A percentile compares a stretch with the other conserved stretches of the same genome.
Evolutionary conservation across 2,888 invertebrate species (phyloP).

Genomic region (Timema podura): DNA sequence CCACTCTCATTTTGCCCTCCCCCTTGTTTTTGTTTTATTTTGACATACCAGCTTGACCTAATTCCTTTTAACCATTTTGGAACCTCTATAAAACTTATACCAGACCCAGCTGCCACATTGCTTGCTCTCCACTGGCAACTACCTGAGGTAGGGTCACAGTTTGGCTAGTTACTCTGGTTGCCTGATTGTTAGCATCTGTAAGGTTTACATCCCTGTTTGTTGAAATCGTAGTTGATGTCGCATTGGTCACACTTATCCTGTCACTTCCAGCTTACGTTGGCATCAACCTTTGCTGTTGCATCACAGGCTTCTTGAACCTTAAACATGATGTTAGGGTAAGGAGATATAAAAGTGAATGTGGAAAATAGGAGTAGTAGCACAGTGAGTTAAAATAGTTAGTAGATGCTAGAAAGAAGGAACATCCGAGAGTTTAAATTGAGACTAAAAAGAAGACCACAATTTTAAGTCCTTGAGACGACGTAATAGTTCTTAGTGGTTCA

Average conservation of each 20-base stretch:
- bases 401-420: too few relatives aligned
- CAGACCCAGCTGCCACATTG: conserved; percentile 75
- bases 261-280: conserved; percentile 93
- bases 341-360: not conserved
- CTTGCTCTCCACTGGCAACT: conserved; percentile 85
- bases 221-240: conserved; percentile 86
- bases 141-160: conserved; percentile 79
- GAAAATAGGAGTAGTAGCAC: not conserved
- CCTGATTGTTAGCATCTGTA: conserved; percentile 88
- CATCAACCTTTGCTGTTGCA: conserved; percentile 91
- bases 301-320: conserved; percentile 83
- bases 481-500: too few relatives aligned
- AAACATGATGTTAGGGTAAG: not conserved
- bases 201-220: conserved; percentile 82
- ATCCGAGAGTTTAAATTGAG: too few relatives aligned
- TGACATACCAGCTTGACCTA: too few relatives aligned
- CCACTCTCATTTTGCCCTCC: too few relatives aligned
- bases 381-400: too few relatives aligned
- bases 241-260: conserved; percentile 91
- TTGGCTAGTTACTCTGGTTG: conserved; percentile 73
- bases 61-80: too few relatives aligned
- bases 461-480: too few relatives aligned
- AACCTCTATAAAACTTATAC: too few relatives aligned
- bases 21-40: too few relatives aligned
- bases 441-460: too few relatives aligned